Evolutionary conservation across 2,888 invertebrate genomes (phyloP).

Genomic region (Pseudoips prasinana): DNA sequence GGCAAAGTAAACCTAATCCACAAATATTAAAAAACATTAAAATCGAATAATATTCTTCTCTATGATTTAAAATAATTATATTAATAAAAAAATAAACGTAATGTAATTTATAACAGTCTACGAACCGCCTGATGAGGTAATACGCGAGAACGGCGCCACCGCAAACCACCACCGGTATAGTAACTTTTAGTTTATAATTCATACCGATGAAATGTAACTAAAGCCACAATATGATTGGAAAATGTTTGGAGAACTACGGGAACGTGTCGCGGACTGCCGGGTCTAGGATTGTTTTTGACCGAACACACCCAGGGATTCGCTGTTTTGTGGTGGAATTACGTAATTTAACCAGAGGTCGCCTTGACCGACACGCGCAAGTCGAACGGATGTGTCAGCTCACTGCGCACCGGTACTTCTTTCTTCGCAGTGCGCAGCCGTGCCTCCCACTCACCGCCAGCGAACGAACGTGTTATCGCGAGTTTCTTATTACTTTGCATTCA

Average conservation of each 20-base stretch:
- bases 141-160: constrained; percentile 77
- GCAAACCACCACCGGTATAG: constrained; percentile 76
- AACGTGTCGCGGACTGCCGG: constrained; percentile 56
- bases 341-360: constrained; percentile 78
- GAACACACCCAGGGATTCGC: constrained; percentile 75
- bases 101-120: constrained; percentile 40
- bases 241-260: constrained; percentile 44
- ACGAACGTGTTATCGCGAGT: constrained; percentile 69
- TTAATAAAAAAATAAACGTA: constrained; percentile 8
- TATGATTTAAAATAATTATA: constrained; percentile 2
- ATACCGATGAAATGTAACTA: constrained; percentile 50
- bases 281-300: constrained; percentile 51
- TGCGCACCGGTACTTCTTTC: constrained; percentile 71
- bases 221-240: constrained; percentile 31
- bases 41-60: constrained; percentile 3
- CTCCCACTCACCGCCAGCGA: constrained; percentile 68
- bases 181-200: constrained; percentile 78
- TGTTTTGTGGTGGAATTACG: constrained; percentile 74
- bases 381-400: constrained; percentile 76
- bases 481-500: constrained; percentile 75
- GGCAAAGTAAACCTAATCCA: constrained; percentile 37
- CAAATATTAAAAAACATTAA: constrained; percentile 23
- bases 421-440: constrained; percentile 66
- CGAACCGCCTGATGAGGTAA: constrained; percentile 80
- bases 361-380: constrained; percentile 79